Evolutionary conservation across 2,797 vertebrate genomes (phyloP).

Genomic region (Hoplostethus mediterraneus): DNA sequence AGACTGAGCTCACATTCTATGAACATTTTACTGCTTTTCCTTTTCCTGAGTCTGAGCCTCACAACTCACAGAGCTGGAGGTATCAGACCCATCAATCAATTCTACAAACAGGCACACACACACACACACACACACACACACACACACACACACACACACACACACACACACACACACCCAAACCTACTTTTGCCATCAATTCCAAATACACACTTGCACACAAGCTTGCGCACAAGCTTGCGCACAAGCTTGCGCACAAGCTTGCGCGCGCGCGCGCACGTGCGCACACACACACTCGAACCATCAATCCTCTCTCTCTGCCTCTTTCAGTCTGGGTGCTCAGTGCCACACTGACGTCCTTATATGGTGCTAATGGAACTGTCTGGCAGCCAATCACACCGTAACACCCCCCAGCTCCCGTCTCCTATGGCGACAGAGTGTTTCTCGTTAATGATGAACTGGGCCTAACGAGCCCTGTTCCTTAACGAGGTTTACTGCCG

Average conservation of each 20-base stretch:
- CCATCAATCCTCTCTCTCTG: conserved; percentile 55
- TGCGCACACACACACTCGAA: conserved; percentile 29
- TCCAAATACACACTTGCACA: too few relatives aligned
- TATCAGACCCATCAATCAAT: conserved; percentile 49
- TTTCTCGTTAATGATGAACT: conserved; percentile 50
- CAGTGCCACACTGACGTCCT: conserved; percentile 25
- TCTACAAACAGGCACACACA: conserved; percentile 20
- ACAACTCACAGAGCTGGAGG: conserved; percentile 41
- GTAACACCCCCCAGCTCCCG: conserved; percentile 19
- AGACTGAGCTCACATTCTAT: conserved; percentile 57
- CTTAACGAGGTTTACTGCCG: conserved; percentile 66
- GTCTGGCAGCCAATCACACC: conserved; percentile 56
- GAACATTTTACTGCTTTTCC: conserved; percentile 55
- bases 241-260: too few relatives aligned
- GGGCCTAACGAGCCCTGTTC: conserved; percentile 34
- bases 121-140: conserved; percentile 13
- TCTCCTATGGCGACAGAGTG: conserved; percentile 50
- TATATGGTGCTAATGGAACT: conserved; percentile 55
- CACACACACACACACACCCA: background rate
- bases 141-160: background rate
- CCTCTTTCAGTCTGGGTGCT: conserved; percentile 33
- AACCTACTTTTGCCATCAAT: too few relatives aligned
- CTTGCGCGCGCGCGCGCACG: too few relatives aligned
- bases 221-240: too few relatives aligned
- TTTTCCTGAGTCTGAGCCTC: conserved; percentile 36